Evolutionary conservation across 2,113 vertebrate species (phyloP).

Genomic region (Nothoprocta perdicaria): DNA sequence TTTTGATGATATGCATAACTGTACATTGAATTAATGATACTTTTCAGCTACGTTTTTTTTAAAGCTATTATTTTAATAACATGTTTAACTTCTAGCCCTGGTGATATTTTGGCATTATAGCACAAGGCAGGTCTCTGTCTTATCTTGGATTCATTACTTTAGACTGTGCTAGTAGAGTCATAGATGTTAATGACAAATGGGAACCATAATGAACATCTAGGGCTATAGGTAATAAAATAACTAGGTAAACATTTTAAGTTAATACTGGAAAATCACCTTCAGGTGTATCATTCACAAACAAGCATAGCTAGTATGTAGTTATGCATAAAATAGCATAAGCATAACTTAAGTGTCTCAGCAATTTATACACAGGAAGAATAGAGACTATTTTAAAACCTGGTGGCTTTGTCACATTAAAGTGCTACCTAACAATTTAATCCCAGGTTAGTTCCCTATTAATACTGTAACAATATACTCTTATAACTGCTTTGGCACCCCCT

Average conservation of each 20-base stretch:
- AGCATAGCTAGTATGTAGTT: no score
- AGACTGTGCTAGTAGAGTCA: not conserved
- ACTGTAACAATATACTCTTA: not conserved
- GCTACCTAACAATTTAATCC: not conserved
- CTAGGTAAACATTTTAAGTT: not conserved
- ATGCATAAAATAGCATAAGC: not conserved
- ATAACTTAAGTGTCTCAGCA: not conserved
- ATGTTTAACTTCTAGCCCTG: not conserved
- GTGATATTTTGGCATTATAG: not conserved
- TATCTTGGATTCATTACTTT: not conserved
- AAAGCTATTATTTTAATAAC: not conserved
- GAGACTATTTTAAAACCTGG: not conserved
- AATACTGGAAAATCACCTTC: not conserved
- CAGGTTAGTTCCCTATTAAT: not conserved
- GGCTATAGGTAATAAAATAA: not conserved
- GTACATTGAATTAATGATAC: not conserved
- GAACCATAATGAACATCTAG: not conserved
- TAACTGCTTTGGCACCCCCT: not conserved
- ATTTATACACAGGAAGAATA: not conserved
- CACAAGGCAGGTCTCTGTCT: not conserved
- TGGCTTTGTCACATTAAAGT: not conserved
- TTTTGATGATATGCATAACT: not conserved
- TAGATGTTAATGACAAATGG: not conserved
- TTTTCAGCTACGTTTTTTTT: not conserved
- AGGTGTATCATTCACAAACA: fast-evolving